phyloP scores from a whole-genome alignment of 1,140 invertebrate species.

The Drosophila baimaii region DNA sequence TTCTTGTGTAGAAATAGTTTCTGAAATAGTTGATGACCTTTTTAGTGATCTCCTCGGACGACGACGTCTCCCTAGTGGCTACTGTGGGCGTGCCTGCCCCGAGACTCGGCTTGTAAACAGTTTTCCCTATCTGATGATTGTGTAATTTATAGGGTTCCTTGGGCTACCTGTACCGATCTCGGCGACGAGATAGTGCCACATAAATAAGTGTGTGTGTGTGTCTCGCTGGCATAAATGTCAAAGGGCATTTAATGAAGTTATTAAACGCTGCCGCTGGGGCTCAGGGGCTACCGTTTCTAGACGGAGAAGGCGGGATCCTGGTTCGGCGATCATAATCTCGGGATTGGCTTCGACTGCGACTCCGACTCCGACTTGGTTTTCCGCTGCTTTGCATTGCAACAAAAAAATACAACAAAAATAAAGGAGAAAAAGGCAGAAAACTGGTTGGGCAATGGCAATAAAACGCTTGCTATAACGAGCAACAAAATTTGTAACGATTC shows the following conservation, averaged over 20 bases:
- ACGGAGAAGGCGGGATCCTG: slow-evolving; percentile 37
- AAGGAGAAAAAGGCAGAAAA: slow-evolving; percentile 23
- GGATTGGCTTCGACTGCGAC: slow-evolving; percentile 32
- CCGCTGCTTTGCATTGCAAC: slow-evolving; percentile 59
- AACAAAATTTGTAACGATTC: slow-evolving; percentile 83
- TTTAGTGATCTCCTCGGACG: too few species aligned
- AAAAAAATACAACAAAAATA: slow-evolving; percentile 6
- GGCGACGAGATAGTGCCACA: slow-evolving; percentile 40
- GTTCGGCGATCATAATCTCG: slow-evolving; percentile 68
- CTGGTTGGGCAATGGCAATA: slow-evolving; percentile 81
- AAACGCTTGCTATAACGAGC: slow-evolving; percentile 83
- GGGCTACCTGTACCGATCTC: slow-evolving; percentile 52
- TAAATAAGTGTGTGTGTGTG: slow-evolving; percentile 43
- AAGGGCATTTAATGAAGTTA: slow-evolving; percentile 83
- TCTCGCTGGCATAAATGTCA: slow-evolving; percentile 67
- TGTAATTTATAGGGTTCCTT: slow-evolving; percentile 70
- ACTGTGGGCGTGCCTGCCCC: slow-evolving; percentile 67
- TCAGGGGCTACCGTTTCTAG: slow-evolving; percentile 38
- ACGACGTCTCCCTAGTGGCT: slow-evolving; percentile 43
- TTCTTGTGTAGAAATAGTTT: background rate
- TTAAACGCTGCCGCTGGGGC: slow-evolving; percentile 63
- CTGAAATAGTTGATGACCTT: slow-evolving; percentile 45
- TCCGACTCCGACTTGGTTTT: slow-evolving; percentile 14
- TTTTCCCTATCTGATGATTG: slow-evolving; percentile 79
- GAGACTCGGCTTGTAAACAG: slow-evolving; percentile 72